Percentiles rank a stretch among this genome's conserved stretches.
Evolutionary conservation across 2,113 vertebrate species (phyloP).

Genomic region (Strix aluco): DNA sequence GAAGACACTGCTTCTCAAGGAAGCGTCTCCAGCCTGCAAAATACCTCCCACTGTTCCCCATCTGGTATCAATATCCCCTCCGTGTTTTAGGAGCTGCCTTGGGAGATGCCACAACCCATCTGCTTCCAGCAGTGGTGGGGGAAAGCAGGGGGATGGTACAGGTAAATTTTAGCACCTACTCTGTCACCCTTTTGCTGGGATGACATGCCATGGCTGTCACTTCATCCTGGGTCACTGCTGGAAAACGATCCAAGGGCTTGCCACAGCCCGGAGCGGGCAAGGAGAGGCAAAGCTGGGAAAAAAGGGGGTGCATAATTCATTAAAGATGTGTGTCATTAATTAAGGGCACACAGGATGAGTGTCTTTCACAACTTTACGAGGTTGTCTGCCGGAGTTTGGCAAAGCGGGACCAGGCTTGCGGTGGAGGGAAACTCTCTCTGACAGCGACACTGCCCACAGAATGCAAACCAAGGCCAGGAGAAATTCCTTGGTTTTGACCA

Average conservation of each 20-base stretch:
- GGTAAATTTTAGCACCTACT: background rate
- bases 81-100: background rate
- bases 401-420: background rate
- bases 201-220: rapidly evolving
- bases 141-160: background rate
- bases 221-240: rapidly evolving
- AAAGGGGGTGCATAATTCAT: background rate
- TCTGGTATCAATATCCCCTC: background rate
- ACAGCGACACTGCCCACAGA: background rate
- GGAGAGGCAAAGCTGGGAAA: background rate
- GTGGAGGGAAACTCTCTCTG: background rate
- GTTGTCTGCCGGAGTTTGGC: background rate
- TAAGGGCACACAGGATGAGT: background rate
- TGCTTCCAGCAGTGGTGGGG: background rate
- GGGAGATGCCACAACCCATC: background rate
- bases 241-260: background rate
- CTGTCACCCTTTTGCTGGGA: background rate
- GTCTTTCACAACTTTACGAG: background rate
- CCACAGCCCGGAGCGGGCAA: rapidly evolving
- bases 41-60: background rate
- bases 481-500: background rate
- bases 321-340: background rate
- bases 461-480: background rate
- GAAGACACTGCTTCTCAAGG: background rate
- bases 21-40: rapidly evolving